These are phyloP conservation scores for Pseudomugil tenellus DNA, from an alignment of 2,797 vertebrate species.

Conservation along the genomic window DNA sequence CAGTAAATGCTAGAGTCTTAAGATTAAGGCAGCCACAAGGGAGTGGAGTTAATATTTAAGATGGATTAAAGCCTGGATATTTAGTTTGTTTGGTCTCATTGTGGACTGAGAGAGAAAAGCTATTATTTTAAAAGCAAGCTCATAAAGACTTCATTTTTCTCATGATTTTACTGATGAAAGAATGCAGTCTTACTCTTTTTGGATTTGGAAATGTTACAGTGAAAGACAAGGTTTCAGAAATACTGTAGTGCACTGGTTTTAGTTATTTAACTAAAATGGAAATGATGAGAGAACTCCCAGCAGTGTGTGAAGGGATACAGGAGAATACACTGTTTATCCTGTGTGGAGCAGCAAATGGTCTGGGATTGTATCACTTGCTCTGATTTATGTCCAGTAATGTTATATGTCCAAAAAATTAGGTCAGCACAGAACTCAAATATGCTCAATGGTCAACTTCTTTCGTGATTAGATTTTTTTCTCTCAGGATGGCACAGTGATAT, in stretches of 20 bases:
- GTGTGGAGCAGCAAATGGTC: neutral
- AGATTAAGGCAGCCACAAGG: slow-evolving; percentile 56
- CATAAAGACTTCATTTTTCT: slow-evolving; percentile 23
- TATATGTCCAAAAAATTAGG: neutral
- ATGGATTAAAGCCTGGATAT: slow-evolving; percentile 64
- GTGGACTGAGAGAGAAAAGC: slow-evolving; percentile 20
- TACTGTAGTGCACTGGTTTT: neutral
- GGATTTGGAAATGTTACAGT: slow-evolving; percentile 10
- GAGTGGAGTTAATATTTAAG: slow-evolving; percentile 59
- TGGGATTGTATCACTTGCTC: neutral
- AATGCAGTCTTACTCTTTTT: neutral
- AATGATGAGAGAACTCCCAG: slow-evolving; percentile 7
- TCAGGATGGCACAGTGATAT: neutral
- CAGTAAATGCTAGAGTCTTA: slow-evolving; percentile 41
- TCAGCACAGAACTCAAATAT: neutral
- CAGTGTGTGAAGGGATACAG: slow-evolving; percentile 15
- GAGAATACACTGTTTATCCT: neutral
- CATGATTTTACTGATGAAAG: slow-evolving; percentile 27
- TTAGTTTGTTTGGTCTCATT: slow-evolving; percentile 44
- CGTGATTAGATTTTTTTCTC: neutral
- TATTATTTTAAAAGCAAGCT: slow-evolving; percentile 42
- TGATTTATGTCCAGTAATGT: neutral
- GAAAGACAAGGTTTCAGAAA: slow-evolving; percentile 4
- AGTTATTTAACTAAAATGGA: slow-evolving; percentile 8
- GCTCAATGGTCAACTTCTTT: no score